These are phyloP conservation scores for Campoplex nolae DNA, from an alignment of 2,888 invertebrate species.

Conservation along the genomic window DNA sequence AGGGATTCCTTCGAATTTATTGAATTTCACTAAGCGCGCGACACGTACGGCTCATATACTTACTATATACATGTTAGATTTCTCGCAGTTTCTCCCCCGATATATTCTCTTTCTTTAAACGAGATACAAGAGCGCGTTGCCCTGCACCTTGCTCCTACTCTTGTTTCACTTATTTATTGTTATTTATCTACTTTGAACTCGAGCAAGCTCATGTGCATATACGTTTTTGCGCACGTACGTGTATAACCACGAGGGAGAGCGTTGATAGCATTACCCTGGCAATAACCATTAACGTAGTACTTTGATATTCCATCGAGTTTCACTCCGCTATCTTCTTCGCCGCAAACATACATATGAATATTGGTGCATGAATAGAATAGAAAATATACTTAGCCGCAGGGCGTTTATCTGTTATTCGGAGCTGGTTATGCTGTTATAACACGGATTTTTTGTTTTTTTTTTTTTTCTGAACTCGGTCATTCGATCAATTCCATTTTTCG, in stretches of 20 bases:
- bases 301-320: conserved; percentile 36
- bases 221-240: neutral
- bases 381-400: neutral
- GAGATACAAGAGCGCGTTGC: conserved; percentile 30
- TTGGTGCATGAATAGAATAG: neutral
- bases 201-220: neutral
- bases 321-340: conserved; percentile 36
- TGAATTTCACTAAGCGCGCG: conserved; percentile 70
- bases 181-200: conserved; percentile 51
- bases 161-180: conserved; percentile 62
- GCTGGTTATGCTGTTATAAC: conserved; percentile 12
- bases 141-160: conserved; percentile 50
- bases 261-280: conserved; percentile 50
- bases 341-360: neutral
- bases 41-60: conserved; percentile 56
- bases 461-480: neutral
- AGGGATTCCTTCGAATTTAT: conserved; percentile 71
- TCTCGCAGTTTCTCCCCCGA: neutral
- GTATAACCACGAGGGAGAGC: neutral
- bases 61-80: conserved; percentile 13
- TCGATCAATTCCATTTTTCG: neutral
- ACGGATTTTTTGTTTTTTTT: neutral
- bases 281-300: conserved; percentile 55
- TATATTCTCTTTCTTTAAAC: neutral
- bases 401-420: conserved; percentile 5